These are phyloP conservation scores for Sturnus vulgaris DNA, from an alignment of 2,113 vertebrate species.

Conservation along the genomic window DNA sequence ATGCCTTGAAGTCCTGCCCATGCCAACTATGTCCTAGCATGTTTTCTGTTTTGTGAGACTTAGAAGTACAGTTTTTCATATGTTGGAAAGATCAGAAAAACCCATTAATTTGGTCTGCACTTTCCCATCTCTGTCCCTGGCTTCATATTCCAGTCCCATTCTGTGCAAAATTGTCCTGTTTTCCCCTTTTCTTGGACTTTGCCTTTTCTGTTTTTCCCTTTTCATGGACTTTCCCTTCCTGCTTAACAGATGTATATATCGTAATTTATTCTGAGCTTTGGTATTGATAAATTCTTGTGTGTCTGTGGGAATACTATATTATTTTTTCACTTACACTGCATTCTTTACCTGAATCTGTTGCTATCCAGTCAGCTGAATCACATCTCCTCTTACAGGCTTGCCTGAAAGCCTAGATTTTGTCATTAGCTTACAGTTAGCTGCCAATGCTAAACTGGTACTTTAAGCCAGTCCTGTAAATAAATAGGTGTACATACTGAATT, in stretches of 20 bases:
- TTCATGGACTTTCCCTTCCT: not conserved
- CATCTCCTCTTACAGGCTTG: not conserved
- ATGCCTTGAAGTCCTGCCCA: not conserved
- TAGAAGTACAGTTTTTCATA: not conserved
- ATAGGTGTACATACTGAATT: not conserved
- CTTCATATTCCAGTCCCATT: not conserved
- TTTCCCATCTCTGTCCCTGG: not conserved
- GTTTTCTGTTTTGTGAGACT: not conserved
- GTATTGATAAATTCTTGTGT: not conserved
- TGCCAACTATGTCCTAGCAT: not conserved
- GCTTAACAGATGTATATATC: not conserved
- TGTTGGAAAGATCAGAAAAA: not conserved
- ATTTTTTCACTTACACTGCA: not conserved
- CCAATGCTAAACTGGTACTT: not conserved
- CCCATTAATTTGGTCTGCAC: not conserved
- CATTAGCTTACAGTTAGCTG: not conserved
- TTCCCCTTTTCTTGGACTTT: not conserved
- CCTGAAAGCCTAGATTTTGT: not conserved
- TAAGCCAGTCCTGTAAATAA: not conserved
- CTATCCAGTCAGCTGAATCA: not conserved
- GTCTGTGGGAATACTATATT: accelerated
- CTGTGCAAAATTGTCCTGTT: not conserved
- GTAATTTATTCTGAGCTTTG: not conserved
- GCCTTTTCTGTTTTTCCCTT: not conserved
- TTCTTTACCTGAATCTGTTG: not conserved